Base-by-base conservation (phyloP, 2,888 invertebrate genomes). In the Hartigia nigra region DNA sequence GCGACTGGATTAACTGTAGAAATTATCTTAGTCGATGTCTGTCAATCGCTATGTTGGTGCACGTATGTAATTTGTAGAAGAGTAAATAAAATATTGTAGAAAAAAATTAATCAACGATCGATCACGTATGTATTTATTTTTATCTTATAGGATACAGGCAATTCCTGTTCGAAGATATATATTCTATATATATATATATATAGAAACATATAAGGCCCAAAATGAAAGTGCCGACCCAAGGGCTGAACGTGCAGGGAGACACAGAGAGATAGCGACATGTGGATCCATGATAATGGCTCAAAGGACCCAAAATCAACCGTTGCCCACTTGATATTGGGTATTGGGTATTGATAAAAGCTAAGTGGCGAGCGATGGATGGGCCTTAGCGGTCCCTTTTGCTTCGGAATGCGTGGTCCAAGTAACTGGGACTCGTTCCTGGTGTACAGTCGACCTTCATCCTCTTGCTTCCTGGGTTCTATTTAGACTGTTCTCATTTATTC, bases 301-400 rank as follows among this genome's bases (percentile, higher is more conserved):
- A 55, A 34, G 72, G 72, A 32, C 34, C 72, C 72, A 31, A 34
- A 72, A 34, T 72, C 32, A 32, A 34, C 31, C 72, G 72, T 14
- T 72, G 72, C 72, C 34, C 23, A 31, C 34, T 72, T 3, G 72
- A 34, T 12, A 31, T 70, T 70, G 37, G 37, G 78, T 70, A 76
- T 55, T 76, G 74, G 76, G 74, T 82, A 86, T 86, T 84, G 84
- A 86, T 86, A 86, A 88, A 86, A 86, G 83, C 82, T 85, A 87
- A 88, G 84, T 84, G 85, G 84, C 80, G 75, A 80, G 70, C 80
- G 78, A 84, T 80, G 80, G 81, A 85, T 81, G 79, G 76, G 74
- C 76, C 72, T 69, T 76, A 80, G 77, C 80, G 78, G 79, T 76
- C 82, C 78, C 78, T 81, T 80, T 81, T 35, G 74, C 81, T 70